Evolutionary conservation across 2,797 vertebrate species (phyloP).

Genomic region (Tokudaia muenninki): DNA sequence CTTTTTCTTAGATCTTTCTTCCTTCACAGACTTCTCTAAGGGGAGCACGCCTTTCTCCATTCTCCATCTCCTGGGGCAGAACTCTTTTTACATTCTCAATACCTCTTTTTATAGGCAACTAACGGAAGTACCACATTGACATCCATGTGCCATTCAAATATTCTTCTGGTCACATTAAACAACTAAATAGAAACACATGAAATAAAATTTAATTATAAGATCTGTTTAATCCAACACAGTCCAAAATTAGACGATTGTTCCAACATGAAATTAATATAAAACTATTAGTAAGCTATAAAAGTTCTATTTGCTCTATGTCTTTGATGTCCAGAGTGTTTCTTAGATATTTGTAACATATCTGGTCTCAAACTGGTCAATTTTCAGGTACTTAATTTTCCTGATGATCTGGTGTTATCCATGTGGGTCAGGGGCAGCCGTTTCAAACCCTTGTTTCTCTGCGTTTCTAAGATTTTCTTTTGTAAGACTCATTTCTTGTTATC

Average conservation of each 20-base stretch:
- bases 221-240: background rate
- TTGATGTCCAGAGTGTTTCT: conserved; percentile 34
- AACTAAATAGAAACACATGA: background rate
- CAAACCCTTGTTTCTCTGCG: background rate
- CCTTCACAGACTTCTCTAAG: background rate
- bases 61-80: background rate
- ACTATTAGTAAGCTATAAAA: background rate
- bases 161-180: background rate
- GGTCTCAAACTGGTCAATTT: background rate
- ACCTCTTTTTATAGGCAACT: background rate
- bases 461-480: conserved; percentile 35
- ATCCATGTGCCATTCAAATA: background rate
- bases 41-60: background rate
- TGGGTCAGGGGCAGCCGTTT: background rate
- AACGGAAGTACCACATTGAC: background rate
- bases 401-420: background rate
- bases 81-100: background rate
- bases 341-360: background rate
- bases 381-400: background rate
- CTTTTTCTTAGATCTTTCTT: background rate
- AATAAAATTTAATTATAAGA: conserved; percentile 38
- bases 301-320: background rate
- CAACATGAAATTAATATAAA: background rate
- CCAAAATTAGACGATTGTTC: background rate
- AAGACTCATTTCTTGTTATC: background rate